Conservation (phyloP, 1,140 invertebrate genomes). For the Sminthurides bifidus region DNA sequence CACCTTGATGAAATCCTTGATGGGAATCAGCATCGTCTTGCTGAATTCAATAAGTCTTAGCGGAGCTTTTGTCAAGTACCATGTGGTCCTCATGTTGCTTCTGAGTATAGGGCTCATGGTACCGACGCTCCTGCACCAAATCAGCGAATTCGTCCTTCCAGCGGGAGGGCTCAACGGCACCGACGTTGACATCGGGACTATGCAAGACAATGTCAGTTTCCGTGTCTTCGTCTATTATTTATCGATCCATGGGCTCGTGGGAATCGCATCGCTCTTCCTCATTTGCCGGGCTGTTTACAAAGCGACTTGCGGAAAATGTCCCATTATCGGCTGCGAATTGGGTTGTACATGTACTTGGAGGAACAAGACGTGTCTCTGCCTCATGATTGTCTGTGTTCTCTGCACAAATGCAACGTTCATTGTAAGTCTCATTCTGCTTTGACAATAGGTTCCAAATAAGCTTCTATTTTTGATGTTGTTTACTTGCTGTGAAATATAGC, state of each 20-base stretch:
- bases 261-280: neutral
- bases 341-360: neutral
- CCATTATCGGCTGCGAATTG: neutral
- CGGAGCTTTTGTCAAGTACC: slow-evolving; percentile 2
- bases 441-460: too few species aligned
- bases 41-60: slow-evolving; percentile 1
- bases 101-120: neutral
- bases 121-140: neutral
- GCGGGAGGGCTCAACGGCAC: too few species aligned
- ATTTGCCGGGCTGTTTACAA: neutral
- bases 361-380: neutral
- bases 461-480: too few species aligned
- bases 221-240: neutral
- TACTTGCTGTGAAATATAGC: neutral
- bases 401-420: neutral
- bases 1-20: neutral
- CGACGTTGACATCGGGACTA: too few species aligned
- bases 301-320: neutral
- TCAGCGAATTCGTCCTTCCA: neutral
- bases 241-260: neutral
- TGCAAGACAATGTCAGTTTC: neutral
- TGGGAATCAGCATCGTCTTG: neutral
- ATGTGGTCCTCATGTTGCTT: neutral
- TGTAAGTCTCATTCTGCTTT: neutral
- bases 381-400: slow-evolving; percentile 3